Base-by-base conservation (phyloP, 2,797 vertebrate species). In the Amazonetta brasiliensis region DNA sequence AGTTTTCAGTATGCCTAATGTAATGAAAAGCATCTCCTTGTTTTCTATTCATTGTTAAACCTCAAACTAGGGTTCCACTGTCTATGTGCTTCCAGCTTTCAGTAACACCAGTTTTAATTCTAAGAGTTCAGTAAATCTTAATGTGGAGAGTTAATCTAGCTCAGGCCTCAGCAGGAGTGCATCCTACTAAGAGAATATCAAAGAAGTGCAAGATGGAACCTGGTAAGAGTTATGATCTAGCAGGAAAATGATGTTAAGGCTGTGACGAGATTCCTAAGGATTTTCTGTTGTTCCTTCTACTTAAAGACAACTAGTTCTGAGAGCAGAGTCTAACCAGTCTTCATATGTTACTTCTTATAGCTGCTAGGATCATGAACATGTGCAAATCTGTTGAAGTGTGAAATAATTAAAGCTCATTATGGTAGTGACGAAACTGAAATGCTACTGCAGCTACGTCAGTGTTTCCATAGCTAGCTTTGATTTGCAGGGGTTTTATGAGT, bases 361-460 rank as follows among this genome's bases (percentile, higher is more conserved):
- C 59, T 85, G 50, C 59, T 83, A 62, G 68, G 74, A 69, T 95
- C 86, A 56, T 11, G 66, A 95, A 43, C 54, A 90, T 66, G 93
- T 93, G 90, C 90, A 94, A 89, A 94, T 94, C 92, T 85, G 78
- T 30, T 81, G 81, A 85, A 93, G 93, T 95, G 94, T 89, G 90
- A 95, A 95, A 95, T 95, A 97, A 96, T 95, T 94, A 91, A 84
- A 75, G 69, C 81, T 95, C 66, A 54, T 94, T 93, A 92, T 59
- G 75, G 64, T 48, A 89, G 73, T n/a, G 58, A 44, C 4, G 10
- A 63, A 89, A 90, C 68, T 23, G 4, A 81, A 94, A 48, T 60
- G 46, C 71, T 94, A 28, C 16, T 82, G 91, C 72, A 84, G 73
- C 44, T 90, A 6, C 72, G 93, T 92, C 94, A 80, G 58, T 18